A percentile compares a stretch with the other conserved stretches of the same genome.
Evolutionary conservation across 1,140 invertebrate genomes (phyloP).

Genomic region (Tetragnatha versicolor): DNA sequence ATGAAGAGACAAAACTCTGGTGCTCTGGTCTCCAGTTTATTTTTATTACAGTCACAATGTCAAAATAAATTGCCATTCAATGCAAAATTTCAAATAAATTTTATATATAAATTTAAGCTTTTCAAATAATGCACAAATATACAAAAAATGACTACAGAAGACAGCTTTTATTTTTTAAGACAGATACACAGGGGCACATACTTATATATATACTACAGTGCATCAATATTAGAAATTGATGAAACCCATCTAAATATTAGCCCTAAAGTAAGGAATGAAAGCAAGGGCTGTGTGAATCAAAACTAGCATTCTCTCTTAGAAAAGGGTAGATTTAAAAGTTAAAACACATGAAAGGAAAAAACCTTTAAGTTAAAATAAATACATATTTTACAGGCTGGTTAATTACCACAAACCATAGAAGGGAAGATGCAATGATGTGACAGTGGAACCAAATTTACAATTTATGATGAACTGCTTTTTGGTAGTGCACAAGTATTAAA

Average conservation of each 20-base stretch:
- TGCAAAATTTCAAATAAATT: constrained; percentile 34
- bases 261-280: constrained; percentile 32
- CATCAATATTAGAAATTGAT: constrained; percentile 53
- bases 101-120: constrained; percentile 40
- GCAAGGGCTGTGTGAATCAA: background rate
- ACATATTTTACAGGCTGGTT: constrained; percentile 43
- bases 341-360: constrained; percentile 10
- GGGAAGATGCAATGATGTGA: background rate
- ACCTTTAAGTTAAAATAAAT: constrained; percentile 42
- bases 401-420: constrained; percentile 46
- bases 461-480: background rate
- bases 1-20: constrained; percentile 26
- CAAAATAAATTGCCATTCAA: constrained; percentile 39
- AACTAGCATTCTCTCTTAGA: background rate
- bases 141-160: constrained; percentile 52
- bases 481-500: no score
- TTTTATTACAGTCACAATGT: constrained; percentile 45
- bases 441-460: background rate
- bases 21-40: constrained; percentile 40
- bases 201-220: constrained; percentile 53
- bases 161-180: constrained; percentile 49
- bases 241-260: constrained; percentile 37
- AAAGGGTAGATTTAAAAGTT: background rate
- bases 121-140: constrained; percentile 47
- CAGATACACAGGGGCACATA: constrained; percentile 51